These are phyloP conservation scores for Crossaster papposus DNA, from an alignment of 53 echinoderm and acorn worm genomes.

Conservation along the genomic window DNA sequence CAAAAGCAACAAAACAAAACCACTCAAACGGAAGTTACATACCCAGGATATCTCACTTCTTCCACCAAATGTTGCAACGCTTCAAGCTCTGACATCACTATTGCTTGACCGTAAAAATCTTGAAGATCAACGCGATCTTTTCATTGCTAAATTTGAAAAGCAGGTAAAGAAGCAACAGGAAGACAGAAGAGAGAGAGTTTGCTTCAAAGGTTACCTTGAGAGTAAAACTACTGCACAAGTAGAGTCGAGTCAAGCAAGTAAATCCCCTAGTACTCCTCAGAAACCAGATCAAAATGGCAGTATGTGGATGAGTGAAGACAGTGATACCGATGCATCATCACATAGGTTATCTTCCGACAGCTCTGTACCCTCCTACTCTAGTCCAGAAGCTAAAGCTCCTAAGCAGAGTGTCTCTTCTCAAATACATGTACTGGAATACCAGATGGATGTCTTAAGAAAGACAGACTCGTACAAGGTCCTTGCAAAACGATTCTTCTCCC, in stretches of 20 bases:
- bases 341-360: neutral
- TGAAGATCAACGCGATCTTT: constrained; percentile 22
- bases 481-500: constrained; percentile 62
- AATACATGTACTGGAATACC: constrained; percentile 8
- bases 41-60: constrained; percentile 41
- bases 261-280: neutral
- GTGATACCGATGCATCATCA: neutral
- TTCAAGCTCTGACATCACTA: constrained; percentile 49
- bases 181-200: neutral
- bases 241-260: neutral
- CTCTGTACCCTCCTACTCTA: neutral
- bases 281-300: neutral
- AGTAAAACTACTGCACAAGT: constrained; percentile 17
- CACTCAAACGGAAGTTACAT: constrained; percentile 18
- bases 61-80: constrained; percentile 64
- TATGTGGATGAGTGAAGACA: neutral
- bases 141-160: constrained; percentile 5
- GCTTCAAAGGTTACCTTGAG: constrained; percentile 43
- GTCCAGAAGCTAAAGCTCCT: neutral
- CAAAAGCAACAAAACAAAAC: neutral
- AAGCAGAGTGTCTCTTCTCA: neutral
- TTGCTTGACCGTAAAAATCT: constrained; percentile 54
- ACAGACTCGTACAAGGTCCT: constrained; percentile 59
- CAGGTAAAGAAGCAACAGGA: neutral
- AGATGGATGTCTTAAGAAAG: constrained; percentile 35